Base-by-base conservation (phyloP, 2,113 vertebrate genomes). In the Chinchilla lanigera region DNA sequence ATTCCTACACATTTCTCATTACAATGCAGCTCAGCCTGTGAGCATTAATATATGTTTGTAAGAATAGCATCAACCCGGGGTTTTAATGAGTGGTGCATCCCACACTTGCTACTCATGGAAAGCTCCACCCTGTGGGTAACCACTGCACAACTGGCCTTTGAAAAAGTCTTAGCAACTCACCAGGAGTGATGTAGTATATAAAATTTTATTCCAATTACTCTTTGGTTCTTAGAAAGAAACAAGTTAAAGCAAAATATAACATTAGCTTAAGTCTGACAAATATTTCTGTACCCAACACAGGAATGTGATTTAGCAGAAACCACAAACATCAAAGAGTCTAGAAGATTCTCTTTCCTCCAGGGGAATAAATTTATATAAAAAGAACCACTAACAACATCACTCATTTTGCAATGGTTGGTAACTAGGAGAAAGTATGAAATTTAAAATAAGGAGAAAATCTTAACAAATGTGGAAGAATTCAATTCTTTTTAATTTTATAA, bases 81-180 rank as follows among this genome's bases (percentile, higher is more conserved):
- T 91, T 96, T 97, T 92, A 98, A 87, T 65, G 94, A 75, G 92
- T 85, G 85, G 97, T 69, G 52, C 67, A 92, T 93, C 86, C 95
- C 71, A 88, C 92, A 90, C 47, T 65, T 91, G 92, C 58, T 88
- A 84, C 95, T 92, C 73, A 97, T 90, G 88, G 97, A 97, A 97
- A 95, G 80, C 80, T 61, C 24, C 3, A 73, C 44, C 96, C 97
- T 97, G 97, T 77, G 67, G 90, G 97, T 93, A 86, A 96, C 96
- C 80, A 71, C 19, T 93, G 30, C 52, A 75, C 50, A 50, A 78
- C 19, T 90, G 92, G 35, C 67, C 61, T 97, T 75, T 86, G 87
- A 85, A 87, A 61, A 96, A 94, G 86, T 93, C 96, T 86, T 16
- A 87, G 80, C 67, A 47, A 93, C 47, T 60, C 9, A 0, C 61